Base-by-base conservation (phyloP, 2,888 invertebrate genomes). In the Anthophora plumipes region DNA sequence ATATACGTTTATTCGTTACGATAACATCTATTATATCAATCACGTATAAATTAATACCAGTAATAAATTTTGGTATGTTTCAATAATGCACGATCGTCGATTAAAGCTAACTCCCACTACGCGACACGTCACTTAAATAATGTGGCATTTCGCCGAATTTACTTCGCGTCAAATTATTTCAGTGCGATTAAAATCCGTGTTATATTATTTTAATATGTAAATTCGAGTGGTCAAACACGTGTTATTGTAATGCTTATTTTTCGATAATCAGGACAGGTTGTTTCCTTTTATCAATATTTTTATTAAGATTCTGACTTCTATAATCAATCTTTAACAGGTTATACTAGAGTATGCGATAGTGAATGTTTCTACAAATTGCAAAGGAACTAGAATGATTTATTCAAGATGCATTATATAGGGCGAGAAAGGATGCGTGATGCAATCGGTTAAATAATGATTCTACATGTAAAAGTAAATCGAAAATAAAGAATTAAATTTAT, bases 21-120 rank as follows among this genome's bases (percentile, higher is more conserved):
- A 31, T 20, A 8, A 50, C 6, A 55, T 55, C 37, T 25, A 37
- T 37, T 25, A 37, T 37, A 55, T 37, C 3, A 6, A 17, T 17
- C 14, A n/a, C n/a, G 17, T 37, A 14, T 55, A 37, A 55, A 55
- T 37, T 37, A 55, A 55, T 37, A 14, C n/a, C 14, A 55, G 31
- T 17, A 37, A 55, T 55, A 55, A 55, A 55, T 55, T 17, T 37
- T 31, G 12, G 25, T 55, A 37, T 55, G 31, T 55, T 55, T 55
- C 37, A 37, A 55, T 37, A 14, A 8, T 2, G 6, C 31, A 37
- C 55, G 55, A 37, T 31, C 55, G 37, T 55, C 14, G 37, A 55
- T 55, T 37, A 37, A 31, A 55, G 17, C 55, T 37, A 31, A 55
- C 25, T 55, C 17, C 17, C 12, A 37, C 31, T 37, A 5, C 31